A percentile compares a stretch with the other conserved stretches of the same genome.
Conservation (phyloP, 2,797 vertebrate species). For the Brachyrhaphis roseni region DNA sequence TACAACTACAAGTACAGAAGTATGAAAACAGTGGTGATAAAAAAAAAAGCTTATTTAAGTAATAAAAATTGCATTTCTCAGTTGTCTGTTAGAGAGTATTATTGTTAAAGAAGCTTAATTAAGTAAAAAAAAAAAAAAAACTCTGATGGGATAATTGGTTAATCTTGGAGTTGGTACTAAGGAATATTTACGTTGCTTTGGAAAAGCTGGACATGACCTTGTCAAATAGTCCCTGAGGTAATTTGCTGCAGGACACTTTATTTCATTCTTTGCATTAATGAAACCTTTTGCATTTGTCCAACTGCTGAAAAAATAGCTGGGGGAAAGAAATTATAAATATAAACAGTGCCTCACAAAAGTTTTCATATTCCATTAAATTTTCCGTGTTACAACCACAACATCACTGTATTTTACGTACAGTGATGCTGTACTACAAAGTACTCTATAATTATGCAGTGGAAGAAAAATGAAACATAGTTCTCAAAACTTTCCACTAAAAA, state of each 20-base stretch:
- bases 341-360: too few species aligned
- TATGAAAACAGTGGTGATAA: conserved; percentile 4
- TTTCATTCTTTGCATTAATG: background rate
- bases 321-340: background rate
- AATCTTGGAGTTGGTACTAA: background rate
- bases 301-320: background rate
- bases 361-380: too few species aligned
- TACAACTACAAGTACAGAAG: conserved; percentile 28
- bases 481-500: background rate
- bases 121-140: background rate
- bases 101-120: conserved; percentile 3
- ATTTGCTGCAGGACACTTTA: background rate
- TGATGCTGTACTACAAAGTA: too few species aligned
- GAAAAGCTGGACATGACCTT: background rate
- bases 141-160: background rate
- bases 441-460: background rate
- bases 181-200: background rate
- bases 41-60: conserved; percentile 4
- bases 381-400: too few species aligned
- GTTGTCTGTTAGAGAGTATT: background rate
- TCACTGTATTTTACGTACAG: too few species aligned
- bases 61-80: background rate
- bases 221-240: background rate
- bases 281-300: background rate
- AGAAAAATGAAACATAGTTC: background rate